Conservation (phyloP, 1,140 invertebrate genomes). For the Lycorma delicatula region DNA sequence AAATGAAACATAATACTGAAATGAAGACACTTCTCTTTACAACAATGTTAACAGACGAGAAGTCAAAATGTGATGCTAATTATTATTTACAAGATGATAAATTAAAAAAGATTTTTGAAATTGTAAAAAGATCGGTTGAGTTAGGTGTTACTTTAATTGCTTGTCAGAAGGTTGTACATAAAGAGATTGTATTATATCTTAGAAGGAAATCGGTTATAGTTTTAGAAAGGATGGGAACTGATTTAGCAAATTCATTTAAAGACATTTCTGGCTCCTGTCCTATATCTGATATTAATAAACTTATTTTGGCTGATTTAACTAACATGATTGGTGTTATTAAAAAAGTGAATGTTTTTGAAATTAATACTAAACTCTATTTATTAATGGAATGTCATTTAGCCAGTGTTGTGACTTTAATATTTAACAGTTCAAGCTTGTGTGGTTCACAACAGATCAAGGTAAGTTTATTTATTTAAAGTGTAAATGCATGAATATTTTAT, state of each 20-base stretch:
- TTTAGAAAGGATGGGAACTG: constrained; percentile 11
- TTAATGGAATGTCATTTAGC: background rate
- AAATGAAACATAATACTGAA: background rate
- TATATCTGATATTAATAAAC: background rate
- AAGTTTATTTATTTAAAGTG: background rate
- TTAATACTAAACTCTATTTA: background rate
- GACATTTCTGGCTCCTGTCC: background rate
- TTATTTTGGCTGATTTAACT: background rate
- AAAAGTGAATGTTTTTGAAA: background rate
- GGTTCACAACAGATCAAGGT: background rate
- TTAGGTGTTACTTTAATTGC: constrained; percentile 8
- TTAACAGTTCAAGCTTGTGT: background rate
- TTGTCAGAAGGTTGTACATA: constrained; percentile 13
- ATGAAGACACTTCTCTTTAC: constrained; percentile 9
- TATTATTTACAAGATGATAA: background rate
- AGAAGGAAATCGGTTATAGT: constrained; percentile 8
- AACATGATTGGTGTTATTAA: background rate
- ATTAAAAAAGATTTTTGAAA: background rate
- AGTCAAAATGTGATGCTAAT: background rate
- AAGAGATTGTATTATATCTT: constrained; percentile 5
- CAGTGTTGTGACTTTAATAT: constrained; percentile 2
- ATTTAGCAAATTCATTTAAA: constrained; percentile 6
- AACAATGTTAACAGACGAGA: background rate
- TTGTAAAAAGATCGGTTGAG: constrained; percentile 4
- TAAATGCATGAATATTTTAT: background rate